Base-by-base conservation (phyloP, 2,888 invertebrate genomes). In the Hyalella azteca region DNA sequence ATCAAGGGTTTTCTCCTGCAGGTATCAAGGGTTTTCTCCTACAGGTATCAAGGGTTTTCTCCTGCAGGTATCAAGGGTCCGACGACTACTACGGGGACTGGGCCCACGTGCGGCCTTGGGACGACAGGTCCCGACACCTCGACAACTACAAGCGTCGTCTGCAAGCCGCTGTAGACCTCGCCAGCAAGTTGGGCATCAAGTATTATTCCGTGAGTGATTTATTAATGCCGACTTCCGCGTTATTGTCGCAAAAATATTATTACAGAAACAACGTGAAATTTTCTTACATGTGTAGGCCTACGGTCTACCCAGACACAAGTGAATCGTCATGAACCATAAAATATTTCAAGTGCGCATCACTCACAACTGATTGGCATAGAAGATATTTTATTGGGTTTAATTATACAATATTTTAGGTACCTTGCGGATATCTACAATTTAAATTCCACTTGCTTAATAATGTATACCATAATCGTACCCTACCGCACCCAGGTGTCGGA, bases 161-260 rank as follows among this genome's bases (percentile, higher is more conserved):
- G 60, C 89, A 90, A 82, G 92, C 91, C 0, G 89, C 90, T 2
- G 92, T 91, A 87, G 92, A 92, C 82, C 89, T 92, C 81, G 91
- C 91, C 87, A 85, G 87, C 9, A 92, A 91, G 86, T 89, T 92
- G 0, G 91, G 91, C 73, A 49, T 83, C 81, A 81, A 81, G 78
- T 81, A 77, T 76, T 83, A 83, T 39, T 83, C 83, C 79, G 83
- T 83, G 73, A 29, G 80, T 66, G 22, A 1, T 66, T 2, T 29
- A 19, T 2, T 22, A 73, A 5, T 19, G 41, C 66, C 29, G 29
- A n/a, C 73, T 60, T 15, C 15, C 45, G 15, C 7, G 7, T 45
- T 45, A 45, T 45, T 45, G 15, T 45, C 7, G 45, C 45, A 45
- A 45, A 45, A 7, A 15, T 45, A 11, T 45, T n/a, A n/a, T n/a